Evolutionary conservation across 2,113 vertebrate genomes (phyloP).

Genomic region (Nymphicus hollandicus): DNA sequence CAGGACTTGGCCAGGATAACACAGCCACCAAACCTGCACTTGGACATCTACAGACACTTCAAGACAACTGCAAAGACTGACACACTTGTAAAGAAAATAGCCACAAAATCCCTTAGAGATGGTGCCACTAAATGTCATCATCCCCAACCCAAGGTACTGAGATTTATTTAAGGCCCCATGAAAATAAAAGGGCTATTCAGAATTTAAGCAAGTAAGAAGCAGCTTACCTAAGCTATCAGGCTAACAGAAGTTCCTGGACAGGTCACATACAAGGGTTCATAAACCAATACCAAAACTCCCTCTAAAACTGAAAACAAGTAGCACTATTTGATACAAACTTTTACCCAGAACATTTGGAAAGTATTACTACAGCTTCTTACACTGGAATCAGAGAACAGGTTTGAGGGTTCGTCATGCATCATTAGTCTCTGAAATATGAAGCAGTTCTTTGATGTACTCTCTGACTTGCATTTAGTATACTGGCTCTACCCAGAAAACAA

Average conservation of each 20-base stretch:
- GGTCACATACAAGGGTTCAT: not conserved
- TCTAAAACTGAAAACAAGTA: not conserved
- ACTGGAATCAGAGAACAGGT: not conserved
- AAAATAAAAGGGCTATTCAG: not conserved
- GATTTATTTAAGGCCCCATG: not conserved
- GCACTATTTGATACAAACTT: not conserved
- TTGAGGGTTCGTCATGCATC: not conserved
- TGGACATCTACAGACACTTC: not conserved
- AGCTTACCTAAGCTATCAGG: not conserved
- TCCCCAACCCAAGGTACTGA: not conserved
- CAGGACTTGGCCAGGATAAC: not conserved
- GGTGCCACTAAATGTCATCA: not conserved
- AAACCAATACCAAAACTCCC: not conserved
- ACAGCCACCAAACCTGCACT: not conserved
- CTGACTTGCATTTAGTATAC: not conserved
- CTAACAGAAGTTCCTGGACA: not conserved
- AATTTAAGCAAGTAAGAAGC: not conserved
- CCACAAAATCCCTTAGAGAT: not conserved
- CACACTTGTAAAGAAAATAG: not conserved
- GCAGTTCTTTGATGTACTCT: not conserved
- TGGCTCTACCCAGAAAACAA: not conserved
- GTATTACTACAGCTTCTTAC: not conserved
- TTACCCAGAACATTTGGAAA: not conserved
- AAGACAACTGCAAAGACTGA: not conserved
- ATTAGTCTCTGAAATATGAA: not conserved